phyloP scores from a whole-genome alignment of 2,888 invertebrate genomes.

The Cotesia congregata region DNA sequence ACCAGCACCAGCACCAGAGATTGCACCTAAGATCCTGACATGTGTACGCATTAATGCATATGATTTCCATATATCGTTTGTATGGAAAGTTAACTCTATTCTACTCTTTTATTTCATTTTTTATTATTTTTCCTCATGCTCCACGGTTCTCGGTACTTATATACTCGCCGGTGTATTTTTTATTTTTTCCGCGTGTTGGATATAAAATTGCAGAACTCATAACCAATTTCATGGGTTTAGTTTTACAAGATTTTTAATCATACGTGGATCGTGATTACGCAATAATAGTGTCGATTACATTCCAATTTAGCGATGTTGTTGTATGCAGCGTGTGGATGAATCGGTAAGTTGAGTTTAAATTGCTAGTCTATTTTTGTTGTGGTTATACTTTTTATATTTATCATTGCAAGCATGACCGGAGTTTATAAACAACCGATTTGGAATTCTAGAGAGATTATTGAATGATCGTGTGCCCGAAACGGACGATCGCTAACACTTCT shows the following conservation, averaged over 20 bases:
- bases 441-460: not conserved
- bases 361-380: constrained; percentile 5
- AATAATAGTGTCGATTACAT: constrained; percentile 10
- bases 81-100: constrained; percentile 24
- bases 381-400: not conserved
- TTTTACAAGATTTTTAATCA: not conserved
- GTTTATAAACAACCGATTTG: not conserved
- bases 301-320: not conserved
- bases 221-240: not conserved
- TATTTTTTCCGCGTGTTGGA: not conserved
- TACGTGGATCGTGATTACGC: not conserved
- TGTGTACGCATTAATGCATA: constrained; percentile 13
- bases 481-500: not conserved
- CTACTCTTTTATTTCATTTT: not conserved
- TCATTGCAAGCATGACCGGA: not conserved
- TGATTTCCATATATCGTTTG: constrained; percentile 28
- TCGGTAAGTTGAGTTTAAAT: not conserved
- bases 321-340: not conserved
- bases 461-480: not conserved
- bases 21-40: constrained; percentile 21
- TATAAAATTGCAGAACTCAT: not conserved
- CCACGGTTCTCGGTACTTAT: not conserved
- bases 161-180: not conserved
- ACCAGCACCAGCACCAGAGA: constrained; percentile 5
- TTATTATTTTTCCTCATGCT: not conserved